Conservation (phyloP, 1,140 invertebrate genomes). For the Hyles euphorbiae region DNA sequence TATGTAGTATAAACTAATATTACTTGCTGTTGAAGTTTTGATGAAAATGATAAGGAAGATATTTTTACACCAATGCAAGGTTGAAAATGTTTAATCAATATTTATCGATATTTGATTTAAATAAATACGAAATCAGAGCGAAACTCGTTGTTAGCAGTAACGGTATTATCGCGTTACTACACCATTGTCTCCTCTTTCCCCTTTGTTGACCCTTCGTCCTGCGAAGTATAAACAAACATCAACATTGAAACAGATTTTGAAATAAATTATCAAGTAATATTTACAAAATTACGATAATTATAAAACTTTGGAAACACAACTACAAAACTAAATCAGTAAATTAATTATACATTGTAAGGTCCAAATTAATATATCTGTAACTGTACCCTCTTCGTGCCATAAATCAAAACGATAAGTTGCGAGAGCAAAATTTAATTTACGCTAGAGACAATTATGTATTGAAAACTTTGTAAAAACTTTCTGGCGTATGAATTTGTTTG, state of each 20-base stretch:
- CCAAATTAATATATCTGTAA: background rate
- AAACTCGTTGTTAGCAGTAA: too few relatives aligned
- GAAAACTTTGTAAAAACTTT: conserved; percentile 13
- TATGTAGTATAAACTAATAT: too few relatives aligned
- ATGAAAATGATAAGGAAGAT: too few relatives aligned
- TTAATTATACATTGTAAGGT: conserved; percentile 6
- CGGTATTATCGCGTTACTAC: too few relatives aligned
- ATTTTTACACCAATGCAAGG: too few relatives aligned
- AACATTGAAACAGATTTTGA: background rate
- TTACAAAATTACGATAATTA: conserved; percentile 1
- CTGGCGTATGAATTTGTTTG: conserved; percentile 4
- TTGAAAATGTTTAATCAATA: too few relatives aligned
- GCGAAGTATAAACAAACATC: too few relatives aligned
- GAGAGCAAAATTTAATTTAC: conserved; percentile 8
- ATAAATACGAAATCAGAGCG: too few relatives aligned
- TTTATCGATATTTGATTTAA: too few relatives aligned
- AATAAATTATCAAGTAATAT: conserved; percentile 4
- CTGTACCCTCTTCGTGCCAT: conserved; percentile 1
- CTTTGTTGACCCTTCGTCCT: too few relatives aligned
- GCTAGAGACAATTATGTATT: conserved; percentile 6
- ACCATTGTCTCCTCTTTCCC: too few relatives aligned
- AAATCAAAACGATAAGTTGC: conserved; percentile 8
- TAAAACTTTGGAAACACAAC: background rate
- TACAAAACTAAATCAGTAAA: conserved; percentile 3
- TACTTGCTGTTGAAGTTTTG: too few relatives aligned